Base-by-base conservation (phyloP, 2,888 invertebrate genomes). In the Alviniconcha strummeri region DNA sequence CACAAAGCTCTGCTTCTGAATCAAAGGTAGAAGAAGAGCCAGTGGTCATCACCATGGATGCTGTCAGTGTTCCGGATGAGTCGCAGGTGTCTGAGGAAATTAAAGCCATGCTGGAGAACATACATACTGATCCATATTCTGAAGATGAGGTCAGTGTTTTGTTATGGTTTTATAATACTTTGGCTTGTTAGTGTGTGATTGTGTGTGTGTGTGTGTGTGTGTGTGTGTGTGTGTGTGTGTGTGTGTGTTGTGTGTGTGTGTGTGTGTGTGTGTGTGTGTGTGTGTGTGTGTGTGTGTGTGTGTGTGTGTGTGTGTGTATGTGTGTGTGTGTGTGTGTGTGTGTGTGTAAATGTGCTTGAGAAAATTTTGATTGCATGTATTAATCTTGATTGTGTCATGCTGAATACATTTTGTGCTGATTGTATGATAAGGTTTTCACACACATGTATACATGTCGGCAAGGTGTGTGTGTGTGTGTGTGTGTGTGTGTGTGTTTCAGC, bases 131-230 rank as follows among this genome's bases (percentile, higher is more conserved):
- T 86, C 91, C 92, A 2, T 93, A 91, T 85, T 89, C 91, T 89
- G 92, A 92, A 85, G 92, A 93, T 87, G 91, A 92, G 91, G 93
- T 93, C 86, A 69, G 69, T 76, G 56, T 76, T 69, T 15, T 69
- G 69, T 69, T 36, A 36, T 3, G 3, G 36, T 36, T 36, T 36
- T 36, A 36, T 36, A 36, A 36, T 36, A 36, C 36, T 36, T 36
- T 36, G 36, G 36, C 36, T 36, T 36, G 64, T 64, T 13, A 64
- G 15, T 36, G 36, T 36, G 36, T 36, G 36, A 3, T 4, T 69
- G 69, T 69, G 69, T 69, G 69, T 36, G 36, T 36, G 36, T 36
- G 36, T 36, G 36, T 72, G 2, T 72, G 6, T 72, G 1, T 72
- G 36, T 52, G 11, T 72, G 75, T 55, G 15, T 69, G 19, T 19